phyloP scores from a whole-genome alignment of 2,797 vertebrate genomes.

The Morus bassanus region DNA sequence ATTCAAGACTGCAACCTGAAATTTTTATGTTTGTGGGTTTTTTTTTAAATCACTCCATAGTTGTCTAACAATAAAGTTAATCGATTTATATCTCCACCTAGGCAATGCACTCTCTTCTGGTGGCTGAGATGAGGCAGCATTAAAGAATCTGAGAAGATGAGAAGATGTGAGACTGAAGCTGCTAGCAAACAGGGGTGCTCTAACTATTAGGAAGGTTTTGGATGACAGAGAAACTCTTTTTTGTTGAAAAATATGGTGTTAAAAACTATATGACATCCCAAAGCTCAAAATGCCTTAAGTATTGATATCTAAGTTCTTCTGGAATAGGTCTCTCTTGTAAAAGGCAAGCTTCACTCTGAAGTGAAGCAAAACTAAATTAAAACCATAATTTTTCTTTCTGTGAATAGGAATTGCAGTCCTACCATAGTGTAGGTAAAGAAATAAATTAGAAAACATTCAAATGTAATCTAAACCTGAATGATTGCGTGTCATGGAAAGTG shows the following conservation, averaged over 20 bases:
- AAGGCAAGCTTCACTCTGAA: background rate
- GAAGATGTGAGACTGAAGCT: background rate
- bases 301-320: background rate
- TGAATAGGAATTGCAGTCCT: background rate
- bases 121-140: background rate
- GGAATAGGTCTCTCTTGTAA: background rate
- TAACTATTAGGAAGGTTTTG: background rate
- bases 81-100: background rate
- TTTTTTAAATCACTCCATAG: background rate
- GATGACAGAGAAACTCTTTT: background rate
- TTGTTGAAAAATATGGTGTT: background rate
- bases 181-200: background rate
- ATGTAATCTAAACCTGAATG: background rate
- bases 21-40: background rate
- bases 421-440: background rate
- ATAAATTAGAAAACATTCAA: background rate
- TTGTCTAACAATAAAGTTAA: background rate
- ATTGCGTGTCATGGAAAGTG: background rate
- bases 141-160: background rate
- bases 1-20: background rate
- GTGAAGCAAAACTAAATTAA: background rate
- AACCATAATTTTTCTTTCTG: background rate
- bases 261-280: background rate
- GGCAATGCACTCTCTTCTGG: background rate
- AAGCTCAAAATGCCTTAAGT: background rate